These are phyloP conservation scores for Anthophora plumipes DNA, from an alignment of 2,888 invertebrate genomes.

Conservation along the genomic window DNA sequence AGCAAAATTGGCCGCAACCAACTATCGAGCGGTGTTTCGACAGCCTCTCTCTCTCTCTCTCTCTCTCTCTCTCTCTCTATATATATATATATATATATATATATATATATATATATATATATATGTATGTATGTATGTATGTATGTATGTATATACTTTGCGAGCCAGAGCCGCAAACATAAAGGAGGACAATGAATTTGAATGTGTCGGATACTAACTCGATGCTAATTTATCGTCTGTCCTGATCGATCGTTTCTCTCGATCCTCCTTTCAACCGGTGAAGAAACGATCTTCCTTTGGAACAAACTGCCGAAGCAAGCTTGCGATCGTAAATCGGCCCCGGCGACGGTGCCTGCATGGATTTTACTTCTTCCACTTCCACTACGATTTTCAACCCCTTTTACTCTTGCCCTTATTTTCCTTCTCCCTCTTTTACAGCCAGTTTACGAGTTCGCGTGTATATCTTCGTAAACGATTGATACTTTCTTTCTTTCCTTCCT, in stretches of 20 bases:
- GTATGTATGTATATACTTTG: slow-evolving; percentile 31
- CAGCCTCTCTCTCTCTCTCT: no score
- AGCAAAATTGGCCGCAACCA: slow-evolving; percentile 42
- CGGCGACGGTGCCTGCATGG: slow-evolving; percentile 23
- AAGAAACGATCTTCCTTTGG: slow-evolving; percentile 59
- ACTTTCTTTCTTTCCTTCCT: slow-evolving; percentile 18
- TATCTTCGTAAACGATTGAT: slow-evolving; percentile 41
- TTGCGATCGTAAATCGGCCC: slow-evolving; percentile 67
- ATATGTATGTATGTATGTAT: no score
- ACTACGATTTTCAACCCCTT: slow-evolving; percentile 57
- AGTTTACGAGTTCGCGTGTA: slow-evolving; percentile 50
- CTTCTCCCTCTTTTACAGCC: slow-evolving; percentile 32
- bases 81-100: no score
- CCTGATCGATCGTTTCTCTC: slow-evolving; percentile 63
- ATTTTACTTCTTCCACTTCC: slow-evolving; percentile 50
- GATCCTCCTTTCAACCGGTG: slow-evolving; percentile 43
- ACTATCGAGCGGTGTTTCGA: neutral
- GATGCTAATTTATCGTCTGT: slow-evolving; percentile 74
- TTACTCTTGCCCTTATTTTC: neutral
- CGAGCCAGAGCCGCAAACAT: neutral
- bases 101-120: no score
- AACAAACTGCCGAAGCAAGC: slow-evolving; percentile 63
- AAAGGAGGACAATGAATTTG: slow-evolving; percentile 67
- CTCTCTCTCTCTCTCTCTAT: no score
- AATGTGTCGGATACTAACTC: slow-evolving; percentile 70